Percentiles rank a stretch among this genome's conserved stretches.
These are phyloP conservation scores for Anadara kagoshimensis DNA, from an alignment of 1,140 invertebrate genomes.

Conservation along the genomic window DNA sequence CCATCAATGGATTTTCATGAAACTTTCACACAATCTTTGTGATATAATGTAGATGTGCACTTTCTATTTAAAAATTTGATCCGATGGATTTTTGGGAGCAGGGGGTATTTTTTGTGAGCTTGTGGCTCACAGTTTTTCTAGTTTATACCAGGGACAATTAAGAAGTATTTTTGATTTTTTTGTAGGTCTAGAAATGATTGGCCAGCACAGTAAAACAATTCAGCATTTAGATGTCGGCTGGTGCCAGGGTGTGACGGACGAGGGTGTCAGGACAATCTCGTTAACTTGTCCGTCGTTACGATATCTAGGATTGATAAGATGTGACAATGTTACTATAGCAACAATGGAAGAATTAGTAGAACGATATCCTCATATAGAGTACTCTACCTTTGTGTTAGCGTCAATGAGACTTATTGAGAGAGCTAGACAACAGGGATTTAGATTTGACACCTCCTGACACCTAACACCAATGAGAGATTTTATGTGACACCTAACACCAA, in stretches of 20 bases:
- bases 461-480: conserved; percentile 49
- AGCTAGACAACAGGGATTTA: conserved; percentile 46
- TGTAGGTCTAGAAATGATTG: conserved; percentile 53
- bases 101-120: too few relatives aligned
- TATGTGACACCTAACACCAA: too few relatives aligned
- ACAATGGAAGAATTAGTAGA: conserved; percentile 56
- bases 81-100: too few relatives aligned
- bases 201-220: conserved; percentile 40
- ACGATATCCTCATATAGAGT: conserved; percentile 57
- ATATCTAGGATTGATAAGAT: conserved; percentile 63
- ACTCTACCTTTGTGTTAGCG: conserved; percentile 63
- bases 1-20: too few relatives aligned
- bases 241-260: conserved; percentile 59
- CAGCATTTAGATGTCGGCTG: conserved; percentile 63
- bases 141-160: too few relatives aligned
- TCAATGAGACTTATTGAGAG: conserved; percentile 53
- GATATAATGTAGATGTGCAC: too few relatives aligned
- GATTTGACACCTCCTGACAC: conserved; percentile 23
- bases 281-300: conserved; percentile 45
- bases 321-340: conserved; percentile 55
- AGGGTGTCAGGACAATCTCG: conserved; percentile 52
- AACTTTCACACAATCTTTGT: too few relatives aligned
- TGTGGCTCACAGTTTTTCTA: too few relatives aligned
- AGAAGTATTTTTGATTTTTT: conserved; percentile 11
- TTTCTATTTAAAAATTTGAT: too few relatives aligned